Evolutionary conservation across 35 echinoderm and acorn worm species (phyloP).

Genomic region (Patiria miniata): DNA sequence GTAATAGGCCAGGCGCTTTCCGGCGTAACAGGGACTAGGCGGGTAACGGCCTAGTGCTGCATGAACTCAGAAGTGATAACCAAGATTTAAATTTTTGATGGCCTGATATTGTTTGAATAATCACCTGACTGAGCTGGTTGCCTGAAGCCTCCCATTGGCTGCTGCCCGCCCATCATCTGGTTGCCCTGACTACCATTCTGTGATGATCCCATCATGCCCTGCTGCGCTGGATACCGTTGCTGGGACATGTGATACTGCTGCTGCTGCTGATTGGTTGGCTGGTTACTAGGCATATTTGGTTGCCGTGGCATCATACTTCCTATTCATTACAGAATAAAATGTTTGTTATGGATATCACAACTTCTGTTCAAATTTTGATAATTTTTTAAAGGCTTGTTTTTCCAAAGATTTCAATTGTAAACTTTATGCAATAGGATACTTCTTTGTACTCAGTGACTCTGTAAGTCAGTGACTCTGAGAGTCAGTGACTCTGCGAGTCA

Average conservation of each 20-base stretch:
- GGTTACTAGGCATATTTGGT: slow-evolving; percentile 13
- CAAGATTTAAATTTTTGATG: too few relatives aligned
- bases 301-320: slow-evolving; percentile 10
- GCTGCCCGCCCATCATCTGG: slow-evolving; percentile 5
- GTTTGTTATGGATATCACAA: not conserved
- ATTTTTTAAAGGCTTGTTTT: too few relatives aligned
- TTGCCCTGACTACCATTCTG: slow-evolving; percentile 11
- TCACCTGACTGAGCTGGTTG: slow-evolving; percentile 10
- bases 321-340: not conserved
- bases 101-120: not conserved
- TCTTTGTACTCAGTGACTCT: too few relatives aligned
- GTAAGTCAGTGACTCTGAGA: too few relatives aligned
- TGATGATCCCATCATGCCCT: slow-evolving; percentile 9
- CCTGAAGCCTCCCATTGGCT: not conserved
- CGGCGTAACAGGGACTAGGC: too few relatives aligned
- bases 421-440: too few relatives aligned
- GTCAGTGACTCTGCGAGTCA: too few relatives aligned
- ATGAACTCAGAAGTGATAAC: too few relatives aligned
- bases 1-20: too few relatives aligned
- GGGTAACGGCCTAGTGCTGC: too few relatives aligned
- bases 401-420: too few relatives aligned
- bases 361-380: not conserved
- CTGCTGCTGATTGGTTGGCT: not conserved
- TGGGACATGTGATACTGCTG: slow-evolving; percentile 15
- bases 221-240: slow-evolving; percentile 2